Evolutionary conservation across 2,888 invertebrate species (phyloP).

Genomic region (Metellina segmentata): DNA sequence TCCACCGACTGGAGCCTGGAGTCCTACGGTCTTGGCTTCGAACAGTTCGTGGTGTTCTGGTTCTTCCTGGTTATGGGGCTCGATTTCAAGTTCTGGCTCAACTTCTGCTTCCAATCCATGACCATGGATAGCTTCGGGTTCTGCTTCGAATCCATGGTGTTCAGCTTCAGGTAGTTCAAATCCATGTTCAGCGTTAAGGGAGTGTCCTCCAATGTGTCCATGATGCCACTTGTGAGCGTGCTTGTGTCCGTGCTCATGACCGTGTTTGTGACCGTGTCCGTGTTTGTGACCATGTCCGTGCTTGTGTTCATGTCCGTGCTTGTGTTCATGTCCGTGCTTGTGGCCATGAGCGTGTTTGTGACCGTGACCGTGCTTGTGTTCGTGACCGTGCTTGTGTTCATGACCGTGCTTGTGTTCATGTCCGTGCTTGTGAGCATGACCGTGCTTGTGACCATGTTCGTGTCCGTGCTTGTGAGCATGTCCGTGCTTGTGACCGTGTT

Average conservation of each 20-base stretch:
- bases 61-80: slow-evolving; percentile 34
- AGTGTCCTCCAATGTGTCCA: slow-evolving; percentile 52
- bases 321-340: slow-evolving; percentile 62
- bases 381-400: slow-evolving; percentile 63
- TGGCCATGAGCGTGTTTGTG: slow-evolving; percentile 67
- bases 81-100: slow-evolving; percentile 35
- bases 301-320: slow-evolving; percentile 62
- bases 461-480: slow-evolving; percentile 66
- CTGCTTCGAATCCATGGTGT: slow-evolving; percentile 50
- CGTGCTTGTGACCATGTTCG: slow-evolving; percentile 58
- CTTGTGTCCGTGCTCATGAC: slow-evolving; percentile 57
- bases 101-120: slow-evolving; percentile 34
- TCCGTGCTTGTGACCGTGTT: slow-evolving; percentile 53
- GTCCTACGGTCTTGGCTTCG: slow-evolving; percentile 43
- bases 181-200: slow-evolving; percentile 46
- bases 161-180: slow-evolving; percentile 47
- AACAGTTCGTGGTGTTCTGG: slow-evolving; percentile 38
- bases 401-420: slow-evolving; percentile 66
- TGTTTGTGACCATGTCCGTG: slow-evolving; percentile 64
- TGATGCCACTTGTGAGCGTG: slow-evolving; percentile 55
- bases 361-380: slow-evolving; percentile 47
- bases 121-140: slow-evolving; percentile 47
- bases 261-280: slow-evolving; percentile 59
- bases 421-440: slow-evolving; percentile 56
- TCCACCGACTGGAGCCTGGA: slow-evolving; percentile 33